Percentiles rank a stretch among this genome's conserved stretches.
phyloP scores from a whole-genome alignment of 2,797 vertebrate genomes.

The Mormyrops attenuatus region DNA sequence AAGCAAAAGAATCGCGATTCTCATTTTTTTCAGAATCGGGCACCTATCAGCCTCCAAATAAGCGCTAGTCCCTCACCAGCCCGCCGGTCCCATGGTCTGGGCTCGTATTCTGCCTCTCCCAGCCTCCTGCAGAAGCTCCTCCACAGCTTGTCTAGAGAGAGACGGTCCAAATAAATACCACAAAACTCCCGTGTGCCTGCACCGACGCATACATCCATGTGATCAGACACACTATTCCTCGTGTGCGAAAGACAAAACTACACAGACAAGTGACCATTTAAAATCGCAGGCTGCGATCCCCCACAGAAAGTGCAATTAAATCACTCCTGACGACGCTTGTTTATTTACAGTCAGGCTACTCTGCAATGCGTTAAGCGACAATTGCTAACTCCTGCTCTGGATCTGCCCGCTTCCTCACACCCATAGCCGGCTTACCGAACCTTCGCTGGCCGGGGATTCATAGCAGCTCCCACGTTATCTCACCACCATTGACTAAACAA shows the following conservation, averaged over 20 bases:
- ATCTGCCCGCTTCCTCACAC: not conserved
- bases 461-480: not conserved
- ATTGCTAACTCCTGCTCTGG: not conserved
- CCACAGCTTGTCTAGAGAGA: constrained; percentile 77
- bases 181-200: not conserved
- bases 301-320: not conserved
- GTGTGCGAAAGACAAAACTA: not conserved
- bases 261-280: not conserved
- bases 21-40: not conserved
- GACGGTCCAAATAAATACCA: not conserved
- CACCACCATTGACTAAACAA: not conserved
- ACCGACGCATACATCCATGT: not conserved
- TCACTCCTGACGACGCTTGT: not conserved
- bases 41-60: not conserved
- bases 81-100: constrained; percentile 95
- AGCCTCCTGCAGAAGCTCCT: constrained; percentile 91
- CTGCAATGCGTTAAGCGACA: not conserved
- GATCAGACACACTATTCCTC: not conserved
- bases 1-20: not conserved
- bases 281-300: not conserved
- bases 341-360: not conserved
- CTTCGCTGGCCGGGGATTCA: not conserved
- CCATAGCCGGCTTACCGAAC: not conserved
- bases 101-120: constrained; percentile 84
- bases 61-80: constrained; percentile 76